Base-by-base conservation (phyloP, 2,888 invertebrate species). In the Anagyrus pseudococci region DNA sequence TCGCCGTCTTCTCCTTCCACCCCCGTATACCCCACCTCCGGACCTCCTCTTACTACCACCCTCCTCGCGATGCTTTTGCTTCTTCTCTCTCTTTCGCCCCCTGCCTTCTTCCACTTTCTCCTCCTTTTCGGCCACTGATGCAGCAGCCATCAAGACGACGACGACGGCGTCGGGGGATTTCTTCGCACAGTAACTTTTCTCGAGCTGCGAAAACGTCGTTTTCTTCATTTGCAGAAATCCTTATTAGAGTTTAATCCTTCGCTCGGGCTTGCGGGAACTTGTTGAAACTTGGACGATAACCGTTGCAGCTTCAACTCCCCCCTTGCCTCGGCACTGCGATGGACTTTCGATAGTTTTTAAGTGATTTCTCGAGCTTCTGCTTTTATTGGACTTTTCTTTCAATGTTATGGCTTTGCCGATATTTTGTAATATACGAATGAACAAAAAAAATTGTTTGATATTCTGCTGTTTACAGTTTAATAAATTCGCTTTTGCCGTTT, bases 231-330 rank as follows among this genome's bases (percentile, higher is more conserved):
- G 33, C 47, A 62, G 58, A 64, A 67, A 61, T 64, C 67, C 58
- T 64, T 67, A 67, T 67, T 67, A 67, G 61, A 67, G 55, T 67
- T 67, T 67, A 64, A 67, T 67, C 67, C 61, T 52, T 56, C 41
- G 50, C 20, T 37, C 33, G 33, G 3, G 25, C 40, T 4, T 19
- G 56, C 20, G 48, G 10, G 20, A 57, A 59, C 66, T 62, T 59
- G 58, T 56, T 56, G 48, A 53, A 66, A 66, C 62, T 66, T 66
- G 10, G 43, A 7, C 43, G 41, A 33, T 66, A 59, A 41, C 50
- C 66, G 33, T 66, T 59, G 48, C 22, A 58, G 47, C 60, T 60
- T 60, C 4, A 48, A 52, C 46, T 50, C 33, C 50, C 62, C 47
- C 26, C n/a, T n/a, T n/a, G 48, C 56, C 50, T 61, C 53, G 33